Percentiles rank a stretch among this genome's conserved stretches.
phyloP scores from a whole-genome alignment of 1,140 invertebrate genomes.

The Eueides isabella region DNA sequence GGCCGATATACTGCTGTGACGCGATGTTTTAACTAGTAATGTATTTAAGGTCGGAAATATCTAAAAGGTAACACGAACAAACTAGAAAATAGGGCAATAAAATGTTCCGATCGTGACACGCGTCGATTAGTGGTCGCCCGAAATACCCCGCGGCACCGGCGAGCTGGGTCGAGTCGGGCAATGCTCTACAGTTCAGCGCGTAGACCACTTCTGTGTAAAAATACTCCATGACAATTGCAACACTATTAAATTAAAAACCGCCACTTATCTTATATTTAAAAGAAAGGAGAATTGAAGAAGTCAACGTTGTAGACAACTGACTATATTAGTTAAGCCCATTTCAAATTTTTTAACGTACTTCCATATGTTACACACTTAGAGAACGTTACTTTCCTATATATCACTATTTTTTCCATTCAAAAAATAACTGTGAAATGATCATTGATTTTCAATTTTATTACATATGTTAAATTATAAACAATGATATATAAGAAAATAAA shows the following conservation, averaged over 20 bases:
- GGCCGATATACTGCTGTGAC: neutral
- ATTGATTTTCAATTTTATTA: too few relatives aligned
- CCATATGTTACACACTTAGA: too few relatives aligned
- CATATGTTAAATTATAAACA: too few relatives aligned
- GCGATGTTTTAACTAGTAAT: neutral
- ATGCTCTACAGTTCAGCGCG: neutral
- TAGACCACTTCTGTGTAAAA: slow-evolving; percentile 17
- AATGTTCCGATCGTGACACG: neutral
- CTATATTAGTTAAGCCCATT: too few relatives aligned
- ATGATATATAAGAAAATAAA: too few relatives aligned
- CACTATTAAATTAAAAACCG: neutral
- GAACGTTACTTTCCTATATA: too few relatives aligned
- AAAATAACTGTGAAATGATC: too few relatives aligned
- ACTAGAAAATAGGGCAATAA: neutral
- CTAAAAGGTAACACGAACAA: neutral
- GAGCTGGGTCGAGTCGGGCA: neutral
- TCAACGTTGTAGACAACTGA: neutral
- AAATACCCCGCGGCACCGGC: slow-evolving; percentile 20
- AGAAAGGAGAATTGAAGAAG: neutral
- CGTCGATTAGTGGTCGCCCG: neutral
- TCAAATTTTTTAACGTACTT: too few relatives aligned
- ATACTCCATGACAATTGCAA: neutral
- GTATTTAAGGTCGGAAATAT: neutral
- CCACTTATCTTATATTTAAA: too few relatives aligned
- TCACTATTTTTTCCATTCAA: too few relatives aligned